Base-by-base conservation (phyloP, 1,140 invertebrate genomes). In the Ridgeia piscesae region DNA sequence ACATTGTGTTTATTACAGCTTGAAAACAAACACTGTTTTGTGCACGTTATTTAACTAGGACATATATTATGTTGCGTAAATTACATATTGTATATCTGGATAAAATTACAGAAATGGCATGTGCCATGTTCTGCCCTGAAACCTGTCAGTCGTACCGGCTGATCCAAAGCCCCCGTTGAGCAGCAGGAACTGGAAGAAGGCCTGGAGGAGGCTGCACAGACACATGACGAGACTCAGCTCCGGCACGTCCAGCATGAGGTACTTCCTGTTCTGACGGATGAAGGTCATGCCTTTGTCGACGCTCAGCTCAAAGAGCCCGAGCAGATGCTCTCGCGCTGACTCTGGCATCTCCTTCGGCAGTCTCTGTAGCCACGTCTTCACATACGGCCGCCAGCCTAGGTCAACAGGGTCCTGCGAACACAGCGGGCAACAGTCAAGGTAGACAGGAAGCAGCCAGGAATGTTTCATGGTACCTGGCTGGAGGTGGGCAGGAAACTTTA, bases 231-330 rank as follows among this genome's bases (percentile, higher is more conserved):
- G 93, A 91, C 94, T 94, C 92, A 95, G 93, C 35, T 95, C 94
- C 31, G 95, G 94, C 2, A 94, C 94, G 0, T 94, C 92, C 27
- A 96, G 93, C 91, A 94, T 93, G 58, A 95, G 95, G 91, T 94
- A 94, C 91, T 94, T 93, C 6, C 93, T 89, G 91, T 95, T 92
- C 88, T 94, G 94, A 14, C 93, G 92, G 34, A 95, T 92, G 93
- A 96, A 93, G 35, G 33, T 89, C 34, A 93, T 50, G 31, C 93
- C 93, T 21, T 34, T 77, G 33, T 97, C 97, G 1, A 98, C 96
- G 91, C 97, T 97, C 88, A 95, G 96, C 0, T 96, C 95, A 94
- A 98, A 98, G 6, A 98, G 94, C 0, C 96, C 94, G 34, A 97
- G 94, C 1, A 98, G 94, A 77, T 97, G 96, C 4, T 96, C 94